Evolutionary conservation across 2,113 vertebrate species (phyloP), one percentile per base, ranked within the genome.

Genomic region (Oceanodroma tethys): DNA sequence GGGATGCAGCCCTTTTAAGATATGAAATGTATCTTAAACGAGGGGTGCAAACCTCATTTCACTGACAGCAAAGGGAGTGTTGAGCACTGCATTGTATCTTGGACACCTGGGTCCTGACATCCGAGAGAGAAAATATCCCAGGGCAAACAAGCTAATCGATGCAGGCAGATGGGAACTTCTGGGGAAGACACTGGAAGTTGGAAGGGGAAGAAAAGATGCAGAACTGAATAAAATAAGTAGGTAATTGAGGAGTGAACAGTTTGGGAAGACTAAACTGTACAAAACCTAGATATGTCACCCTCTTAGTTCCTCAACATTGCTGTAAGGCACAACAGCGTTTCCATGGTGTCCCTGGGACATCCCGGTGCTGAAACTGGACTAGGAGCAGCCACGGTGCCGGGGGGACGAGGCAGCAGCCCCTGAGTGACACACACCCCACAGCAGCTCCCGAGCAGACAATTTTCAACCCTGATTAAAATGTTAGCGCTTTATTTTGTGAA

Each of bases 401-500:
- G 22, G 14, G 43, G 11, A 86, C 0, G 6, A 88, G 72, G 32
- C 59, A 72, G 55, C 50, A 88, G 74, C 25, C 55, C 56, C 36
- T 2, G 2, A 56, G 59, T 6, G 14, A 68, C 65, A 55, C 0
- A 40, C 3, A 63, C 58, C 50, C 63, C 2, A 4, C 66, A 86
- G 71, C 74, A 79, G 60, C 58, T 86, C 79, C 88, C 48, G 40
- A 94, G 62, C 55, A 85, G 72, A 86, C 55, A 58, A 80, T 80
- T 87, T 90, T 92, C 72, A 92, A 43, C 67, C 59, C 29, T 50
- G 73, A 82, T 76, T 75, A 96, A 96, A 97, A 43, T 2, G 43
- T 83, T 52, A 81, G 47, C 53, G 62, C 86, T 91, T 93, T 45
- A 75, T 97, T 98, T 97, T 97, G 88, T 97, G 97, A 98, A 97